Evolutionary conservation across 2,113 vertebrate genomes (phyloP).

Genomic region (Anarhynchus alexandrinus): DNA sequence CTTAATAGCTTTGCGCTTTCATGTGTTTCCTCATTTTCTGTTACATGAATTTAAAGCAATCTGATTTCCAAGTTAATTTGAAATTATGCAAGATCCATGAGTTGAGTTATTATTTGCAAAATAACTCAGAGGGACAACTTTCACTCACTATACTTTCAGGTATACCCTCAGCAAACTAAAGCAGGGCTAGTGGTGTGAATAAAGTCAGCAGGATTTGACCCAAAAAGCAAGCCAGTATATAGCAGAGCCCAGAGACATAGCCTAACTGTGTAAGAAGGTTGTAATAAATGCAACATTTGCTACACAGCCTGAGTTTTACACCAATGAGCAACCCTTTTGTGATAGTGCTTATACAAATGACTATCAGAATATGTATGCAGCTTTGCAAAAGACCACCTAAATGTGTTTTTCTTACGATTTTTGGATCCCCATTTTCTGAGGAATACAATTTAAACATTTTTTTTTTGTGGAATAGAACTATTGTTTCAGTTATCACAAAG

Average conservation of each 20-base stretch:
- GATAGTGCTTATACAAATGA: background rate
- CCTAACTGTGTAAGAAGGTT: background rate
- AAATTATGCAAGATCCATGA: slow-evolving; percentile 33
- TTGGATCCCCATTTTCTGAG: background rate
- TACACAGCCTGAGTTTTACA: background rate
- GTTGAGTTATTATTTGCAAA: background rate
- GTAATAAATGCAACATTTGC: background rate
- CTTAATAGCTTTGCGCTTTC: slow-evolving; percentile 59
- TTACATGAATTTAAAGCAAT: slow-evolving; percentile 61
- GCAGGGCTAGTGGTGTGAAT: background rate
- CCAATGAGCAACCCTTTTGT: background rate
- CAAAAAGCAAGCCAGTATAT: background rate
- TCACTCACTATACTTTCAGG: background rate
- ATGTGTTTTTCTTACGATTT: background rate
- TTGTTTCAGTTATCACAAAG: background rate
- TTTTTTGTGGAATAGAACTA: background rate
- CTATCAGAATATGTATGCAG: background rate
- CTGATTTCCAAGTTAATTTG: slow-evolving; percentile 58
- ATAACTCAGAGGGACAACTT: background rate
- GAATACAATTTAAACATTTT: background rate
- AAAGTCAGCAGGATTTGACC: background rate
- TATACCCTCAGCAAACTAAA: background rate
- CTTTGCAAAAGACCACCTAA: background rate
- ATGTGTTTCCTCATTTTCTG: slow-evolving; percentile 59
- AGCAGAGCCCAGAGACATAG: background rate